These are phyloP conservation scores for Ochotona curzoniae DNA, from an alignment of 2,113 vertebrate genomes.

Conservation along the genomic window DNA sequence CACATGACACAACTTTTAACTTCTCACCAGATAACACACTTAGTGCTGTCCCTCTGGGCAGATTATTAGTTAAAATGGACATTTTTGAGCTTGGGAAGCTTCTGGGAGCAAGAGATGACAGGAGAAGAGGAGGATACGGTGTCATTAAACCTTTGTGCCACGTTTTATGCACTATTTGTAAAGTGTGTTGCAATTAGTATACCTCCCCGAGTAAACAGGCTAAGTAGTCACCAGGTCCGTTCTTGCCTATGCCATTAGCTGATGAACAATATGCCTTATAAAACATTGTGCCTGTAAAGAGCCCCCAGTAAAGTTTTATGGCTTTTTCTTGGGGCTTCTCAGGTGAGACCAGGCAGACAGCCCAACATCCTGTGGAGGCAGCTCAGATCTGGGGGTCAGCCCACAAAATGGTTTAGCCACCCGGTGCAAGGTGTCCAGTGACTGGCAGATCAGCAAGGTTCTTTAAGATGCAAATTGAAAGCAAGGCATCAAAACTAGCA, in stretches of 20 bases:
- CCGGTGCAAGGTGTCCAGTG: background rate
- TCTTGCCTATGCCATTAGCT: background rate
- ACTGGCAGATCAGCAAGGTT: background rate
- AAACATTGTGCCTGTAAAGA: conserved; percentile 37
- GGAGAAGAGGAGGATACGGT: too few relatives aligned
- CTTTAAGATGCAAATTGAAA: background rate
- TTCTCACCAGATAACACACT: background rate
- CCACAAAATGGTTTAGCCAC: background rate
- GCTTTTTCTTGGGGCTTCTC: conserved; percentile 33
- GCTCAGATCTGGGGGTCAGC: conserved; percentile 32
- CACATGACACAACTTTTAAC: background rate
- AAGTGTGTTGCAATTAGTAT: conserved; percentile 35
- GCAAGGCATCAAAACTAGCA: background rate
- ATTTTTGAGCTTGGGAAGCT: background rate
- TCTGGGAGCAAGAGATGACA: background rate
- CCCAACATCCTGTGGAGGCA: background rate
- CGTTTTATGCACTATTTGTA: background rate
- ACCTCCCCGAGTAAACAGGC: background rate
- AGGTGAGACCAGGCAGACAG: background rate
- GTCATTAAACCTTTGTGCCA: background rate
- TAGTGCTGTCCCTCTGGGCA: background rate
- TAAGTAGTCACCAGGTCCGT: background rate
- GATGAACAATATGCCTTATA: conserved; percentile 53
- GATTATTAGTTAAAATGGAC: background rate
- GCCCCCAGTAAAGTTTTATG: background rate